Base-by-base conservation (phyloP, 2,888 invertebrate species). In the Idaea biselata region DNA sequence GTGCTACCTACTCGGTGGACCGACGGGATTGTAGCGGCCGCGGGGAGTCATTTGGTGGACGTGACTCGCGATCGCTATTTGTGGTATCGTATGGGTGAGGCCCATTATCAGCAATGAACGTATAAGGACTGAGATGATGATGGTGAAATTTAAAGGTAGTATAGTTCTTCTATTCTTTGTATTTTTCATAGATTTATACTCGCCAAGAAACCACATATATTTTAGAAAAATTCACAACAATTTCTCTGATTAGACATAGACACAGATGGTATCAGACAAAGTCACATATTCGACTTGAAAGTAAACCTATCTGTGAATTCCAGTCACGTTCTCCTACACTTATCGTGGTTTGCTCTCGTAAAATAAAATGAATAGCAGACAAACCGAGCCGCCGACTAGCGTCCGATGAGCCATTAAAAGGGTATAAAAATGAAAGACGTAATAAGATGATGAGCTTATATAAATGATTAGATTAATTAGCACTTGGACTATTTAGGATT, bases 351-450 rank as follows among this genome's bases (percentile, higher is more conserved):
- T 75, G 74, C 79, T 83, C 79, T 79, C 75, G 79, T 79, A 44
- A 44, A 79, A 82, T 83, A 81, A 83, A 87, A 87, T 86, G 81
- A 86, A 86, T 87, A 82, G 83, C 80, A 77, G 76, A 72, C 78
- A 73, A 72, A 74, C 60, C 61, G 31, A 59, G 68, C 59, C 60
- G 64, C 67, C 69, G 71, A 71, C 65, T 64, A 56, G 66, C 64
- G 60, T 59, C 64, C 58, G 56, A 57, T 65, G 68, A 69, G 63
- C 69, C 64, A 58, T 67, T 60, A 68, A 65, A 61, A 64, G 64
- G 58, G 63, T 60, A 62, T 72, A 72, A 61, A 67, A 61, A 67
- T 62, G 58, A 54, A 33, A 62, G 58, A 56, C 65, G 58, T 54
- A 58, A 67, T 64, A 59, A 61, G 60, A 8, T 56, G 56, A 31